Conservation (phyloP, 64 coral and sea anemone genomes). For the Montipora capricornis region DNA sequence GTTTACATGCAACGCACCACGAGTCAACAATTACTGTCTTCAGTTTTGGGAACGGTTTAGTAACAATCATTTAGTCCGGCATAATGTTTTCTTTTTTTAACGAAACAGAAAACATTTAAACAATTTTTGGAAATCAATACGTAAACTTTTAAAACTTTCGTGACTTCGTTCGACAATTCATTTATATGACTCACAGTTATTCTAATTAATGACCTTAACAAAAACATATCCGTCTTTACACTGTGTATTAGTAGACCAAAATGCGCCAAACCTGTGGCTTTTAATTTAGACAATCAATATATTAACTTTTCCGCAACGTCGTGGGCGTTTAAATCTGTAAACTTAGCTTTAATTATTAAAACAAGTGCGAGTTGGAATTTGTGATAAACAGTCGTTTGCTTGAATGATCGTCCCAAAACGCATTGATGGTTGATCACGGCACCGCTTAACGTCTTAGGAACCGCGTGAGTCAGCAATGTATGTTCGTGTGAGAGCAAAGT, state of each 20-base stretch:
- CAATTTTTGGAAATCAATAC: background rate
- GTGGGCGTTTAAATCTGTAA: background rate
- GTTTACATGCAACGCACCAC: constrained; percentile 8
- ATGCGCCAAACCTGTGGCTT: background rate
- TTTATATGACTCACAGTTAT: constrained; percentile 21
- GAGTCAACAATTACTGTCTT: too few species aligned
- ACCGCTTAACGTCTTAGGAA: background rate
- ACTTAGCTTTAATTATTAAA: background rate
- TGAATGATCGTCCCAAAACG: background rate
- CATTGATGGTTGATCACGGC: background rate
- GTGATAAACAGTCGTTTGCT: background rate
- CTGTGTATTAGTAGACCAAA: background rate
- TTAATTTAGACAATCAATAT: constrained; percentile 22
- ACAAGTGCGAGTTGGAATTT: too few species aligned
- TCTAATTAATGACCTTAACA: background rate
- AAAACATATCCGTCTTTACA: background rate
- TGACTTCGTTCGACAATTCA: constrained; percentile 24
- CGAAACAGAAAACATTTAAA: background rate
- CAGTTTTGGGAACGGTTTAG: background rate
- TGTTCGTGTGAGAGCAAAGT: background rate
- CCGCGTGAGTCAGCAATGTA: background rate
- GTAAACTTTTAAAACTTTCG: constrained; percentile 5
- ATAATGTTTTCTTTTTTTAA: constrained; percentile 4
- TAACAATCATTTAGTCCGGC: background rate
- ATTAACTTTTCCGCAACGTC: constrained; percentile 1